Base-by-base conservation (phyloP, 2,888 invertebrate species). In the Myathropa florea region DNA sequence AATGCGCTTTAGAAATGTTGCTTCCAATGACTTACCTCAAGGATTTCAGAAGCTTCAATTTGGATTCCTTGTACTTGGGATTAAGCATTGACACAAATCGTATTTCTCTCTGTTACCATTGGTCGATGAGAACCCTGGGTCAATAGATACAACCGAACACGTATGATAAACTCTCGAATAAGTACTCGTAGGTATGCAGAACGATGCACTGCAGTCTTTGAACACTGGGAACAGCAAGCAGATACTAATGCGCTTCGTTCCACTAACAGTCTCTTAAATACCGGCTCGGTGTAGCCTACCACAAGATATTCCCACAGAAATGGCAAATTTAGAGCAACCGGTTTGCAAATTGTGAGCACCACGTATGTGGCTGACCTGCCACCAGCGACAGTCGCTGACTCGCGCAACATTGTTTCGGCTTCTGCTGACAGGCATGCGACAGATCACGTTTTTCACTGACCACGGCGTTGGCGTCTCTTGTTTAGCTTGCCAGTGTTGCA, bases 1-100 rank as follows among this genome's bases (percentile, higher is more conserved):
- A 18, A 46, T 18, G 18, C 46, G 18, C 46, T 46, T 18, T 1
- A 6, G 46, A 46, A 6, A 7, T 3, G 46, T 12, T 7, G 24
- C 3, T 23, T 10, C 10, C 14, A 12, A 4, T 10, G 57, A 80
- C 88, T 89, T 63, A 90, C 90, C 89, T 90, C 82, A 90, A 86
- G 59, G 89, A 88, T 88, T 90, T 90, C 70, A 89, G 86, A 79
- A 89, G 68, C 88, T 91, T 92, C 65, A 88, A 88, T 88, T 90
- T 91, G 39, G 88, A 85, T 88, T 89, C 88, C 77, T 89, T 89
- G 79, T 89, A 88, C 89, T 89, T 90, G 90, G 89, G 90, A 89
- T 88, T 90, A 89, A 90, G 91, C 92, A 92, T 92, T 92, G 92
- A 92, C 92, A 92, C 92, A 91, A 90, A 91, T 89, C 88, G 89